A percentile compares a stretch with the other conserved stretches of the same genome.
Conservation (phyloP, 2,113 vertebrate species). For the Thomomys bottae region DNA sequence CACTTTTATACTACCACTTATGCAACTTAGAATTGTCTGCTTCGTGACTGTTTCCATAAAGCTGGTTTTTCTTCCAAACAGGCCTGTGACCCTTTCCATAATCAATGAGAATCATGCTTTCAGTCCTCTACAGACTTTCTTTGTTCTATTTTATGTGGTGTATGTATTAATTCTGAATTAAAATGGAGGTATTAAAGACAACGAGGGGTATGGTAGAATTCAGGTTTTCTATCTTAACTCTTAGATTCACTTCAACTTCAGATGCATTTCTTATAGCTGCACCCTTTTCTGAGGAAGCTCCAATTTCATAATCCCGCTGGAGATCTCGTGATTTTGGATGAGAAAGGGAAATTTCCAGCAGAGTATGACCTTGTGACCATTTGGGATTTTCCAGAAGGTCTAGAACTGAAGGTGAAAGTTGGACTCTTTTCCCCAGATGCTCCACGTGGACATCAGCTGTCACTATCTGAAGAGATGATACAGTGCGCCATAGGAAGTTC, state of each 20-base stretch:
- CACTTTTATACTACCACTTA: background rate
- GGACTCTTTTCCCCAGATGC: background rate
- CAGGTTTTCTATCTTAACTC: background rate
- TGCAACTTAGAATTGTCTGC: background rate
- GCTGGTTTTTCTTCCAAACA: background rate
- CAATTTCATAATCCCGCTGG: background rate
- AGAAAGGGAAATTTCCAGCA: background rate
- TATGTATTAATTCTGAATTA: background rate
- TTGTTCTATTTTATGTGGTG: background rate
- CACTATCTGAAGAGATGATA: background rate
- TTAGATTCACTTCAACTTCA: background rate
- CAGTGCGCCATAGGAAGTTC: background rate
- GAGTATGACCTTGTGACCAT: background rate
- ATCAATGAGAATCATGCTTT: background rate
- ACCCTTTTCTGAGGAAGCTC: background rate
- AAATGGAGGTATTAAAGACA: no score
- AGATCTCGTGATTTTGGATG: background rate
- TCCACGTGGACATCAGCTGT: background rate
- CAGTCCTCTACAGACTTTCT: background rate
- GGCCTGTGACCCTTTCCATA: no score
- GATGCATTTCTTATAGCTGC: background rate
- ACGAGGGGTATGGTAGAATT: no score
- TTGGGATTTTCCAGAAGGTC: background rate
- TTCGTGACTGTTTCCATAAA: no score
- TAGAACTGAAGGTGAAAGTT: background rate